Conservation (phyloP, 2,888 invertebrate species). For the Scelioninae gen. 1 region DNA sequence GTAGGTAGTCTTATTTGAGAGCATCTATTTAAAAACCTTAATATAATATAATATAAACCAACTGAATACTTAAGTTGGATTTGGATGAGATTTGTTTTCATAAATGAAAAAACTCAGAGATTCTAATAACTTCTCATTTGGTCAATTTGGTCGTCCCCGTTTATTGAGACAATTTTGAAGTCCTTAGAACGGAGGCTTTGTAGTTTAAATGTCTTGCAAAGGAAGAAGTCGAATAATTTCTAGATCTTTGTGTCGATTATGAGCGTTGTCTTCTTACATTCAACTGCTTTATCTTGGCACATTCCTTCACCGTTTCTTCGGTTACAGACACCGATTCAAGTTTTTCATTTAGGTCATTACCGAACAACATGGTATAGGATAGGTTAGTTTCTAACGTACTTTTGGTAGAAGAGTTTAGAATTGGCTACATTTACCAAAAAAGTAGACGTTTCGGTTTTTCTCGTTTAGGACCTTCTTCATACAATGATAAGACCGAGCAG, state of each 20-base stretch:
- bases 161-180: neutral
- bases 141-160: constrained; percentile 29
- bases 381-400: constrained; percentile 11
- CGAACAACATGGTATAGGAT: constrained; percentile 9
- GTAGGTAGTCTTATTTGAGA: too few relatives aligned
- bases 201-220: constrained; percentile 8
- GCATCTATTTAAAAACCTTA: too few relatives aligned
- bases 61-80: too few relatives aligned
- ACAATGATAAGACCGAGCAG: too few relatives aligned
- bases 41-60: too few relatives aligned
- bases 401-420: constrained; percentile 19
- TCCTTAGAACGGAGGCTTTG: constrained; percentile 19
- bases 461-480: too few relatives aligned
- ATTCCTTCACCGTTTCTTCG: constrained; percentile 24
- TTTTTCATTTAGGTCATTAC: constrained; percentile 22
- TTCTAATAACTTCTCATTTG: too few relatives aligned
- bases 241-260: neutral
- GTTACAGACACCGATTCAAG: constrained; percentile 6
- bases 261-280: neutral
- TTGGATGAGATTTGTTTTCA: too few relatives aligned
- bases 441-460: too few relatives aligned
- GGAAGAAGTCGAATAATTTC: neutral
- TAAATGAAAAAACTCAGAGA: too few relatives aligned
- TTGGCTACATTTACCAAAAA: too few relatives aligned
- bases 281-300: neutral